phyloP scores from a whole-genome alignment of 1,140 invertebrate species.

The Euura lappo region DNA sequence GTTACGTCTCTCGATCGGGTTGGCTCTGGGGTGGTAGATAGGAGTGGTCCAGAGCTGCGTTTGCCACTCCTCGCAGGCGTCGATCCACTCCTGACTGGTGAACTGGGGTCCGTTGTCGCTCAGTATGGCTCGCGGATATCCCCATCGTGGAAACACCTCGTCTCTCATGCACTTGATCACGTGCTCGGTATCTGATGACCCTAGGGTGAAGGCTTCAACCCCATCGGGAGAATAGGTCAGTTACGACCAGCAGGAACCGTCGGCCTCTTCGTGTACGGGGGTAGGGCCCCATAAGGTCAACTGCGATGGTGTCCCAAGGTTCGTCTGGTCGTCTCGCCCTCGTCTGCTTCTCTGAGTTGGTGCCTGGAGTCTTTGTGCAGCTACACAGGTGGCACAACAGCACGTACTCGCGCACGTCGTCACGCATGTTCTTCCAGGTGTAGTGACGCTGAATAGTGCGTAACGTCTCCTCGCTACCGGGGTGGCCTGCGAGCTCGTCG shows the following conservation, averaged over 20 bases:
- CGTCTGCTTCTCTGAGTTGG: too few species aligned
- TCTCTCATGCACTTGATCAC: conserved; percentile 21
- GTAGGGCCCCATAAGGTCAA: conserved; percentile 53
- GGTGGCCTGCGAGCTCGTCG: too few species aligned
- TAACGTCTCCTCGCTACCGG: too few species aligned
- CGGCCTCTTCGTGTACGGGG: conserved; percentile 43
- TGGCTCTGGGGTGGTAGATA: conserved; percentile 34
- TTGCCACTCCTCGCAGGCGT: conserved; percentile 3
- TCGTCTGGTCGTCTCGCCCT: background rate
- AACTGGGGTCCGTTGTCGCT: conserved; percentile 35
- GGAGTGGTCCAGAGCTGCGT: conserved; percentile 20
- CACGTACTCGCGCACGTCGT: too few species aligned
- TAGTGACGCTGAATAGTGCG: too few species aligned
- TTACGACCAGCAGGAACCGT: conserved; percentile 45
- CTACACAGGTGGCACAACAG: too few species aligned
- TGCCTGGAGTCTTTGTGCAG: too few species aligned
- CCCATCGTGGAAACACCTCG: conserved; percentile 27
- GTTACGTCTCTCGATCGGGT: conserved; percentile 33
- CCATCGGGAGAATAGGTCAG: conserved; percentile 47
- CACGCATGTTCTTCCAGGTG: too few species aligned
- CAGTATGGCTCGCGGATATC: conserved; percentile 10
- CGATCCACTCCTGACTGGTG: conserved; percentile 15
- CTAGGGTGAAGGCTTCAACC: conserved; percentile 23
- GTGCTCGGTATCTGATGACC: too few species aligned
- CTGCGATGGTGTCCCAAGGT: conserved; percentile 45